phyloP scores from a whole-genome alignment of 2,797 vertebrate species.

The Leucoraja ocellata region DNA sequence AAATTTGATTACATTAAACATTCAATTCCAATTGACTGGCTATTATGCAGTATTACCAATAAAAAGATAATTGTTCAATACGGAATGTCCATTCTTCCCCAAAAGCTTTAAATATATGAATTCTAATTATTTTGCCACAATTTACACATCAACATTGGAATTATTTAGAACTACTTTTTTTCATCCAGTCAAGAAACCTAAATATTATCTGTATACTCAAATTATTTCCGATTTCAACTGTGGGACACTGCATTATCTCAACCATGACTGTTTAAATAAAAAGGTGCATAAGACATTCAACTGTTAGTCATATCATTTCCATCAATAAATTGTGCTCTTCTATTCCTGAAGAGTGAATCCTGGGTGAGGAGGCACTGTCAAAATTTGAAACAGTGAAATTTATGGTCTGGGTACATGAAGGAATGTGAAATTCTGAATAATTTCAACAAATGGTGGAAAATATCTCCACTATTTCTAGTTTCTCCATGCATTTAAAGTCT shows the following conservation, averaged over 20 bases:
- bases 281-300: neutral
- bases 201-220: neutral
- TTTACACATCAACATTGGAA: neutral
- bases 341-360: neutral
- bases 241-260: neutral
- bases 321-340: neutral
- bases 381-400: neutral
- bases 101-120: neutral
- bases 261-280: neutral
- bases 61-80: neutral
- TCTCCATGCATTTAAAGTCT: no score
- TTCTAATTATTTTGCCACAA: neutral
- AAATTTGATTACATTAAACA: neutral
- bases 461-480: no score
- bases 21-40: neutral
- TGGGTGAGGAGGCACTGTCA: no score
- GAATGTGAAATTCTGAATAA: neutral
- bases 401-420: neutral
- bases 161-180: neutral
- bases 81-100: neutral
- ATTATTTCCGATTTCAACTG: neutral
- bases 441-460: neutral
- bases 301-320: neutral
- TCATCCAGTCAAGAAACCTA: neutral
- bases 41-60: neutral